Evolutionary conservation across 2,888 invertebrate species (phyloP).

Genomic region (Folsomia candida): DNA sequence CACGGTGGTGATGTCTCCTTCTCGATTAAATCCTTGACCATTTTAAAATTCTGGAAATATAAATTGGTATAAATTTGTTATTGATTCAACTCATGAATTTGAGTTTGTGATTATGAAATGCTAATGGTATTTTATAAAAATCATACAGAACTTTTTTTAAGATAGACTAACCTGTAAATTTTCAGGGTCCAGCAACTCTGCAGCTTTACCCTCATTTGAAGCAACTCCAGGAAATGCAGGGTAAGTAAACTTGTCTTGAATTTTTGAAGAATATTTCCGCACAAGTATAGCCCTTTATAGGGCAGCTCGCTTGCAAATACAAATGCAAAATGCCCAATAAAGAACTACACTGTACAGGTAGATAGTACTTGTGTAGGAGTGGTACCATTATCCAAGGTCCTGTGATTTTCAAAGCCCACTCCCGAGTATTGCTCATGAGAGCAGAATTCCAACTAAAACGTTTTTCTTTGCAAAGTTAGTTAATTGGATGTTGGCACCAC

Average conservation of each 20-base stretch:
- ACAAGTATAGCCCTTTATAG: constrained; percentile 55
- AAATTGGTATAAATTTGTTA: too few species aligned
- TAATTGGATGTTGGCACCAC: neutral
- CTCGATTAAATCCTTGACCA: too few species aligned
- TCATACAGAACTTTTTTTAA: too few species aligned
- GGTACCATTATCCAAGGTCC: neutral
- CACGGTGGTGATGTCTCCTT: too few species aligned
- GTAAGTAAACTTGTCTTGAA: constrained; percentile 52
- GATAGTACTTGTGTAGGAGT: neutral
- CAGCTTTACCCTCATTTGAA: constrained; percentile 61
- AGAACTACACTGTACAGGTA: constrained; percentile 56
- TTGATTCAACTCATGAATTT: too few species aligned
- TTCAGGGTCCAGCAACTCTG: constrained; percentile 61
- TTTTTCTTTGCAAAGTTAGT: neutral
- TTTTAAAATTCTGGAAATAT: too few species aligned
- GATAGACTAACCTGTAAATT: constrained; percentile 25
- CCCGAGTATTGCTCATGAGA: neutral
- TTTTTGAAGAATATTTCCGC: constrained; percentile 30
- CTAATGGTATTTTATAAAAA: too few species aligned
- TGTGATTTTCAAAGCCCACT: neutral
- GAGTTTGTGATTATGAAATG: too few species aligned
- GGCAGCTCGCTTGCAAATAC: constrained; percentile 55
- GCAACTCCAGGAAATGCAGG: constrained; percentile 57
- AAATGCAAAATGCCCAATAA: constrained; percentile 61
- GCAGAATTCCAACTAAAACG: neutral